Percentiles rank a stretch among this genome's conserved stretches.
Evolutionary conservation across 2,797 vertebrate species (phyloP).

Genomic region (Poecile montanus): DNA sequence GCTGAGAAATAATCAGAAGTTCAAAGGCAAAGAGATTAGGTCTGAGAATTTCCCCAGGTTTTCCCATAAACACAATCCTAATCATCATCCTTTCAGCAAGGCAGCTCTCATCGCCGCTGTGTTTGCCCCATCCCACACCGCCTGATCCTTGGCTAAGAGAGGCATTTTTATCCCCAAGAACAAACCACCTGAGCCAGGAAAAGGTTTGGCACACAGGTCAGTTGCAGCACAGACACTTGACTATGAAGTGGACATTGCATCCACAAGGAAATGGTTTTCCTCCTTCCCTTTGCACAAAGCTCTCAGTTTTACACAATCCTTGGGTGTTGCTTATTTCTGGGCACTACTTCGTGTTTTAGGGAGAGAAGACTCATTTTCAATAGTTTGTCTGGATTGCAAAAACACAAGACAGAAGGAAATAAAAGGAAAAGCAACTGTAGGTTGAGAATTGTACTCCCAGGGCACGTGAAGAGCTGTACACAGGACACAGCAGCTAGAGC

Average conservation of each 20-base stretch:
- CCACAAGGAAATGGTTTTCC: neutral
- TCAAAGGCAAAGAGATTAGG: neutral
- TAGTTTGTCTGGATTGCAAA: neutral
- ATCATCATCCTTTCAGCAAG: neutral
- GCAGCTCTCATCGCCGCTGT: neutral
- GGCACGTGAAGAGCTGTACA: neutral
- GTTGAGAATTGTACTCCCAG: neutral
- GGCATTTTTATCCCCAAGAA: neutral
- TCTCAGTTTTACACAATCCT: neutral
- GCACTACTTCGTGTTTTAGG: neutral
- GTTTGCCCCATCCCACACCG: rapidly evolving
- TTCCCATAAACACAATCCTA: neutral
- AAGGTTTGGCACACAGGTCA: neutral
- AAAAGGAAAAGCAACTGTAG: neutral
- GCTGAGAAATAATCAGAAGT: neutral
- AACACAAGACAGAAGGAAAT: neutral
- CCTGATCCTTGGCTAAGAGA: neutral
- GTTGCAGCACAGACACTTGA: rapidly evolving
- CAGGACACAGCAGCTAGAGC: neutral
- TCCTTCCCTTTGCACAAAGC: neutral
- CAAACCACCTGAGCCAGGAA: neutral
- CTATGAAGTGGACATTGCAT: rapidly evolving
- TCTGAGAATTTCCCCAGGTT: neutral
- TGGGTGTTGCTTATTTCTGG: neutral
- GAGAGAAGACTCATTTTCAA: neutral